These are phyloP conservation scores for Lycia hirtaria DNA, from an alignment of 2,888 invertebrate species.

Conservation along the genomic window DNA sequence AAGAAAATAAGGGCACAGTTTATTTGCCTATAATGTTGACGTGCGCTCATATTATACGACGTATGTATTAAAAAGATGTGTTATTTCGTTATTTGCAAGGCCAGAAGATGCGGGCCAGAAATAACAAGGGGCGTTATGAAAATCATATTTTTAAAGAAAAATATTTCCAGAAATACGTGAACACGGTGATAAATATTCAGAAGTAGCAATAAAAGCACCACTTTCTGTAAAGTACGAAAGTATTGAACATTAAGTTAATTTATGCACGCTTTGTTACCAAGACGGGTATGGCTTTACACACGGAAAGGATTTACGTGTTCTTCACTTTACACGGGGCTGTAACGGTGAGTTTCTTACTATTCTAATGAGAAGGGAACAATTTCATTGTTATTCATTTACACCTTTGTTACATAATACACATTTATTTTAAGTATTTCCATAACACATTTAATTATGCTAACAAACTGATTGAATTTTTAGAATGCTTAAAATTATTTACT, in stretches of 20 bases:
- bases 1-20: slow-evolving; percentile 54
- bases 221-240: slow-evolving; percentile 81
- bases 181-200: slow-evolving; percentile 76
- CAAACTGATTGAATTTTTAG: too few species aligned
- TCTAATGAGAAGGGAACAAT: neutral
- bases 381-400: too few species aligned
- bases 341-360: slow-evolving; percentile 37
- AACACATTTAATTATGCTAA: too few species aligned
- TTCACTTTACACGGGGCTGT: slow-evolving; percentile 61
- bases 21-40: slow-evolving; percentile 51
- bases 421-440: too few species aligned
- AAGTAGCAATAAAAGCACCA: slow-evolving; percentile 77
- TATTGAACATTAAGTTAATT: slow-evolving; percentile 83
- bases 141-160: slow-evolving; percentile 51
- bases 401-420: too few species aligned
- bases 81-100: slow-evolving; percentile 25
- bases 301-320: slow-evolving; percentile 69
- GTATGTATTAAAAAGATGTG: slow-evolving; percentile 29
- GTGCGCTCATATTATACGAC: slow-evolving; percentile 36
- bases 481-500: too few species aligned
- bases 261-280: slow-evolving; percentile 80
- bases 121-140: slow-evolving; percentile 45
- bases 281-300: slow-evolving; percentile 61
- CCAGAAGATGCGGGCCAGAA: slow-evolving; percentile 19
- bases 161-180: slow-evolving; percentile 64